These are phyloP conservation scores for Polypterus senegalus DNA, from an alignment of 2,113 vertebrate genomes.

Conservation along the genomic window DNA sequence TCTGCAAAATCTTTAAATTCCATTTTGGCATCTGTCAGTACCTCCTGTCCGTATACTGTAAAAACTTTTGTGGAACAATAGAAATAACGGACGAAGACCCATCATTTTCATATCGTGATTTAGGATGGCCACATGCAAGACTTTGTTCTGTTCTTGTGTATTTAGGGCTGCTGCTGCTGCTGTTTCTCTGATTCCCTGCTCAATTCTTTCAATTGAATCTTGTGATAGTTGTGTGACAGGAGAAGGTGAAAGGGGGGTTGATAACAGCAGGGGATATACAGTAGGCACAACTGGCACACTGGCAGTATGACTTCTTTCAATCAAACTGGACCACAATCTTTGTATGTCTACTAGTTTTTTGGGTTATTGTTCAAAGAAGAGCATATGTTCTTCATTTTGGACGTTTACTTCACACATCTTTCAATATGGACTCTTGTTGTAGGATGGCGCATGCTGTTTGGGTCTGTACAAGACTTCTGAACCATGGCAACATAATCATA, in stretches of 20 bases:
- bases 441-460: slow-evolving; percentile 10
- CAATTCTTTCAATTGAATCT: background rate
- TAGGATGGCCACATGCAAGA: slow-evolving; percentile 2
- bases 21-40: too few relatives aligned
- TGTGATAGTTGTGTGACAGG: background rate
- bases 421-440: slow-evolving; percentile 9
- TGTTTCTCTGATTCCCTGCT: slow-evolving; percentile 11
- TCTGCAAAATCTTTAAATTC: too few relatives aligned
- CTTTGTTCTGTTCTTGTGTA: slow-evolving; percentile 1
- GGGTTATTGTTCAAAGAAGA: slow-evolving; percentile 10
- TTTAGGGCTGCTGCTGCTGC: too few relatives aligned
- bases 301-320: slow-evolving; percentile 1
- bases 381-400: slow-evolving; percentile 2
- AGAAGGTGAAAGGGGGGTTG: background rate
- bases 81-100: slow-evolving; percentile 10
- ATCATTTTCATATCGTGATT: slow-evolving; percentile 7
- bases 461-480: background rate
- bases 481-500: slow-evolving; percentile 9
- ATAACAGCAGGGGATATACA: slow-evolving; percentile 6
- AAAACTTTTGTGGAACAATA: too few relatives aligned
- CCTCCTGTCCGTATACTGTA: too few relatives aligned
- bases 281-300: background rate
- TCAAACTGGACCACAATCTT: slow-evolving; percentile 6
- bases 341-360: slow-evolving; percentile 4
- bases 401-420: background rate